A percentile compares a stretch with the other conserved stretches of the same genome.
These are phyloP conservation scores for Tholera decimalis DNA, from an alignment of 2,888 invertebrate species.

Conservation along the genomic window DNA sequence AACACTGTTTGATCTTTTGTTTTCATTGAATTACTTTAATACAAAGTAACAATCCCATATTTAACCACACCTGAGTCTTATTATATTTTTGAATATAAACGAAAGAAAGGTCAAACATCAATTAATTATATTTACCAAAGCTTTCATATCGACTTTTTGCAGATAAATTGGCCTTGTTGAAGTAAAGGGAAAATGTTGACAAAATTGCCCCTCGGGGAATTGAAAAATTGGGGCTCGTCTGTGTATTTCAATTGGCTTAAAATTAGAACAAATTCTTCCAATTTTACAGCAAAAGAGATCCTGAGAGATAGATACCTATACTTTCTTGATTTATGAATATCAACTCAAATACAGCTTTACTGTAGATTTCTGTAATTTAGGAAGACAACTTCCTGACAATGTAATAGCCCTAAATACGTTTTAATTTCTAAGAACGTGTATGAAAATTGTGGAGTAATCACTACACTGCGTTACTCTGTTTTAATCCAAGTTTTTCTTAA, in stretches of 20 bases:
- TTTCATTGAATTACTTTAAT: constrained; percentile 12
- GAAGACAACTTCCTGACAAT: neutral
- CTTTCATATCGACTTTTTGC: constrained; percentile 34
- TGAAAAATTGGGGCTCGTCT: constrained; percentile 64
- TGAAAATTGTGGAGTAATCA: no score
- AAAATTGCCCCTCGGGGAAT: constrained; percentile 64
- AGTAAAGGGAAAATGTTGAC: constrained; percentile 61
- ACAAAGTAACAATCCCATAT: constrained; percentile 26
- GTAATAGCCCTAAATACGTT: no score
- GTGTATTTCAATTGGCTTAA: constrained; percentile 27
- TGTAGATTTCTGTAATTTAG: neutral
- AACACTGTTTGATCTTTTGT: constrained; percentile 40
- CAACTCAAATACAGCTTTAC: neutral
- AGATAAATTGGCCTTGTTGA: constrained; percentile 39
- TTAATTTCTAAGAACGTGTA: no score
- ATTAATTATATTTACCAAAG: constrained; percentile 36
- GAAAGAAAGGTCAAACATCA: constrained; percentile 33
- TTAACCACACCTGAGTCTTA: constrained; percentile 17
- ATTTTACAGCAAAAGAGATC: constrained; percentile 3
- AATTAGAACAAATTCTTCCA: constrained; percentile 31
- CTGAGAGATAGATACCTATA: neutral
- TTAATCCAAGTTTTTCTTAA: no score
- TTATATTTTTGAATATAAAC: constrained; percentile 28
- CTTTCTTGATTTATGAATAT: neutral
- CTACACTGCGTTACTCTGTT: no score